Evolutionary conservation across 1,140 invertebrate species (phyloP).

Genomic region (Goniozus legneri): DNA sequence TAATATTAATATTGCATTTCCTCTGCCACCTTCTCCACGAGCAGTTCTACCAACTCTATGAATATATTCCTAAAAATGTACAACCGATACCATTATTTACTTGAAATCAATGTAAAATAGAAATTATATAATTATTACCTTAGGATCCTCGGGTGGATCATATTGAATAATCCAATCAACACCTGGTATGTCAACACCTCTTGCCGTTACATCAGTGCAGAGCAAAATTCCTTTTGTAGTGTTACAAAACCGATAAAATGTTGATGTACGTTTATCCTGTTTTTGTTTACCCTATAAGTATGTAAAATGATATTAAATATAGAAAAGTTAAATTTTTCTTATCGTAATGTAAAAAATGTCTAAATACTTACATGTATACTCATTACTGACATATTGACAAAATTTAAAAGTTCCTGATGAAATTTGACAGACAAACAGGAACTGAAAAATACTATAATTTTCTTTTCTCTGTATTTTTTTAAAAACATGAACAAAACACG

Average conservation of each 20-base stretch:
- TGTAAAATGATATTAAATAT: constrained; percentile 3
- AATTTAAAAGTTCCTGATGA: constrained; percentile 95
- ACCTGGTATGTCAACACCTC: constrained; percentile 94
- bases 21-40: constrained; percentile 84
- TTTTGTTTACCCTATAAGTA: constrained; percentile 89
- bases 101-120: not conserved
- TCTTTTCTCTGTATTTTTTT: constrained; percentile 96
- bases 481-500: constrained; percentile 97
- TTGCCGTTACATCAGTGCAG: constrained; percentile 97
- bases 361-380: constrained; percentile 95
- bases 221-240: constrained; percentile 88
- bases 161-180: constrained; percentile 99
- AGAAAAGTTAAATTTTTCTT: not conserved
- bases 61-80: constrained; percentile 73
- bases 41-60: constrained; percentile 96
- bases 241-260: constrained; percentile 98
- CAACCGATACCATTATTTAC: not conserved
- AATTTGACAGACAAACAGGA: constrained; percentile 98
- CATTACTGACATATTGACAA: constrained; percentile 94
- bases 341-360: not conserved
- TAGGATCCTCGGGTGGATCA: constrained; percentile 99
- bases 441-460: constrained; percentile 99
- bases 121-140: constrained; percentile 66
- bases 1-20: constrained; percentile 91
- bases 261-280: constrained; percentile 94